Evolutionary conservation across 2,888 invertebrate species (phyloP).

Genomic region (Harpalus rufipes): DNA sequence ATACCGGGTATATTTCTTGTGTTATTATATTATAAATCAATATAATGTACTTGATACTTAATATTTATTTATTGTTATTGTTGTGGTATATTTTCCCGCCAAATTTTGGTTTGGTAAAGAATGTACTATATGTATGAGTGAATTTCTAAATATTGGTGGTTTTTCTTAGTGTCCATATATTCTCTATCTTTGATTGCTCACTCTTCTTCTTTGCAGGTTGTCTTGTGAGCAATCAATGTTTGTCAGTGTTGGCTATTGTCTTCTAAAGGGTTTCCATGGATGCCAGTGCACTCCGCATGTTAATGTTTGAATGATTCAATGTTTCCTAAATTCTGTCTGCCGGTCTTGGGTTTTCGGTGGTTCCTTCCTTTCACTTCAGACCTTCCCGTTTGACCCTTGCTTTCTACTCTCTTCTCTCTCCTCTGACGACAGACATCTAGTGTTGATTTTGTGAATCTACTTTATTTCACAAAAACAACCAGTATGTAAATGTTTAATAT

Average conservation of each 20-base stretch:
- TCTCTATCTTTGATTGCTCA: conserved; percentile 52
- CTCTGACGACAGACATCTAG: conserved; percentile 36
- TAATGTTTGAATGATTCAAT: conserved; percentile 50
- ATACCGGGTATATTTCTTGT: no score
- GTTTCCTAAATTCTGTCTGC: conserved; percentile 58
- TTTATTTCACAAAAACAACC: conserved; percentile 43
- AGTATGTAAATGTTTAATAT: conserved; percentile 48
- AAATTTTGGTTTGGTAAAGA: background rate
- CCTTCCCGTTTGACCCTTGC: conserved; percentile 45
- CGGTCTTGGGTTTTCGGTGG: conserved; percentile 56
- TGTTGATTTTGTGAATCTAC: conserved; percentile 46
- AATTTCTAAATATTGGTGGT: background rate
- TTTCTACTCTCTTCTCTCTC: conserved; percentile 57
- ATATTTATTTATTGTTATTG: no score
- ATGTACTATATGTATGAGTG: background rate
- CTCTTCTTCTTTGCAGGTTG: conserved; percentile 47
- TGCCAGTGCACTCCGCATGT: conserved; percentile 56
- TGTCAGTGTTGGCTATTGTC: conserved; percentile 52
- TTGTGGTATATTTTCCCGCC: background rate
- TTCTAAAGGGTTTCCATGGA: conserved; percentile 54
- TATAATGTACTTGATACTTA: no score
- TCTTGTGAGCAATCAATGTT: conserved; percentile 61
- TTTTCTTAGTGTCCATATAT: background rate
- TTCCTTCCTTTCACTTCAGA: conserved; percentile 32
- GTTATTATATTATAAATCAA: no score